Conservation (phyloP, 2,113 vertebrate genomes). For the Channa argus region DNA sequence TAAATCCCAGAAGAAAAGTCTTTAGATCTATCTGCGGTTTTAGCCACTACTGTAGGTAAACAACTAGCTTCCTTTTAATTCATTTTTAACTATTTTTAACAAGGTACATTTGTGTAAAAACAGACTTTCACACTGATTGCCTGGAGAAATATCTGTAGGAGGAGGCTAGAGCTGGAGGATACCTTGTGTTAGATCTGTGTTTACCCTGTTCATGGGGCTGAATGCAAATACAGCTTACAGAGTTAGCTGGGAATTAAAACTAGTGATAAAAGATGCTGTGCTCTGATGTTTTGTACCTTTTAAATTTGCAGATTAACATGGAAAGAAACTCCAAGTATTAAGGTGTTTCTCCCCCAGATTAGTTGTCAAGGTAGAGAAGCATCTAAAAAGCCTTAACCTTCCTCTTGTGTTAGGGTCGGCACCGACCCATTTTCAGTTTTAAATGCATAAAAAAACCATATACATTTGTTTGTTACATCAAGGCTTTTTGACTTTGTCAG, state of each 20-base stretch:
- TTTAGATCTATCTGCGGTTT: conserved; percentile 8
- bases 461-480: no score
- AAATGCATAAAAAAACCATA: no score
- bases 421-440: no score
- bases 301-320: conserved; percentile 23
- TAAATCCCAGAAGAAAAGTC: not conserved
- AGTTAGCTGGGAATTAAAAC: conserved; percentile 3
- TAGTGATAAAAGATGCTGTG: conserved; percentile 14
- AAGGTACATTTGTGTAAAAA: conserved; percentile 16
- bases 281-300: conserved; percentile 23
- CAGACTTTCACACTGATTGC: conserved; percentile 4
- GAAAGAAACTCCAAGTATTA: not conserved
- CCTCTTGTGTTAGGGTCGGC: no score
- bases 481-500: no score
- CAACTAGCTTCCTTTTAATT: conserved; percentile 39
- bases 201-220: conserved; percentile 22
- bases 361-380: conserved; percentile 18
- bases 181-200: not conserved
- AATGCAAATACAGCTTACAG: not conserved
- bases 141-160: conserved; percentile 29
- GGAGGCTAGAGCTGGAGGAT: conserved; percentile 14
- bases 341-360: not conserved
- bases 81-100: conserved; percentile 48
- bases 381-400: conserved; percentile 12
- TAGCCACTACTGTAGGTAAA: conserved; percentile 35